phyloP scores from a whole-genome alignment of 2,888 invertebrate species.

The Fragum whitleyi region DNA sequence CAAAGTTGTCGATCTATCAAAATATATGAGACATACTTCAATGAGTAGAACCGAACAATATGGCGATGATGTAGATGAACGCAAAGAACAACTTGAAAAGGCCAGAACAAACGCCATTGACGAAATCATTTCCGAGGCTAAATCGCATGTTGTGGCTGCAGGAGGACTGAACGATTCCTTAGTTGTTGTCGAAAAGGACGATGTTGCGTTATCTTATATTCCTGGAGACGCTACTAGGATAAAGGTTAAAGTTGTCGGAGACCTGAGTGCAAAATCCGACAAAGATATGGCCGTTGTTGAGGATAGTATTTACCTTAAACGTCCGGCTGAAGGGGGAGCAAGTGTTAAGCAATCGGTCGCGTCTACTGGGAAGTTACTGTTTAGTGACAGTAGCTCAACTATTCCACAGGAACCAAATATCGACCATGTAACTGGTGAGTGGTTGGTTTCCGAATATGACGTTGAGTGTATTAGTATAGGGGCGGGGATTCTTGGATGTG shows the following conservation, averaged over 20 bases:
- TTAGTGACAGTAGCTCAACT: constrained; percentile 16
- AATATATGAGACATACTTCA: constrained; percentile 34
- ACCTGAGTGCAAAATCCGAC: constrained; percentile 54
- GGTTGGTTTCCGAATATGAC: constrained; percentile 79
- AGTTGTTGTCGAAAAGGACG: constrained; percentile 70
- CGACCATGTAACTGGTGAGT: constrained; percentile 73
- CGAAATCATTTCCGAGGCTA: constrained; percentile 49
- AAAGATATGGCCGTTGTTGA: not conserved
- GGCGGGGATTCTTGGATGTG: constrained; percentile 82
- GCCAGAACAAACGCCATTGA: constrained; percentile 66
- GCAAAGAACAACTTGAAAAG: constrained; percentile 61
- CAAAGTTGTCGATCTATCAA: constrained; percentile 69
- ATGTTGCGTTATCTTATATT: constrained; percentile 78
- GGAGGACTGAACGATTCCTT: constrained; percentile 67
- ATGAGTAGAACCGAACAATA: constrained; percentile 9
- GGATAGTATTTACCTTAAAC: constrained; percentile 2
- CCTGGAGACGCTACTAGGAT: constrained; percentile 80
- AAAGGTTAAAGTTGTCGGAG: constrained; percentile 79
- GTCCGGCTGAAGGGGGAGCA: constrained; percentile 6
- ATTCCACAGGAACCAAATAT: constrained; percentile 57
- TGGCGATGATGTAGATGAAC: constrained; percentile 39
- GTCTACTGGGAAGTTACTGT: constrained; percentile 51
- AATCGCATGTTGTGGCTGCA: constrained; percentile 30
- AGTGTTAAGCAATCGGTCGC: constrained; percentile 59
- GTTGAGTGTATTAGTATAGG: constrained; percentile 82